Evolutionary conservation across 2,888 invertebrate species (phyloP), one percentile per base, ranked within the genome.

Genomic region (Sphaerophoria rueppellii): DNA sequence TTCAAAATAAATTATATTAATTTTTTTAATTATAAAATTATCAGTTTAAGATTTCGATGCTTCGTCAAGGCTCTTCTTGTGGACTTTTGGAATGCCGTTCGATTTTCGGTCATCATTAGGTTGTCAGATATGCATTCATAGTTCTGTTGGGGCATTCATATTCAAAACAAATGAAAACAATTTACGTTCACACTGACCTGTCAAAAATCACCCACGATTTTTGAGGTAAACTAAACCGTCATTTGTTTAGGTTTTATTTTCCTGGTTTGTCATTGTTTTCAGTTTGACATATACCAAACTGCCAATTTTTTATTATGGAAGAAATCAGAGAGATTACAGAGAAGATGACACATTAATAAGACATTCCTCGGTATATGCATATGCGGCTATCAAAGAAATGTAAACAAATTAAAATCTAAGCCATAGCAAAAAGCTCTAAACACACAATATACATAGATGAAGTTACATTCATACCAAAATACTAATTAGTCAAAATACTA

Each of bases 1-100:
- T 67, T 77, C 54, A 72, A 76, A 76, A 61, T 76, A 54, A 76
- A 81, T 71, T 81, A 65, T 58, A 58, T 69, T 46, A 52, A 14
- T 60, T 60, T 60, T 24, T 75, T 37, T 48, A 57, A 67, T 6
- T 55, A 61, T 70, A 14, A 70, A 12, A 24, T 58, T 11, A 48
- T 43, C 9, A 43, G 52, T 54, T 37, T 46, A 71, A 75, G 65
- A 32, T 5, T 1, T 54, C 43, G 46, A 46, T 50, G 52, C 24
- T 40, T 6, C 60, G 16, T 16, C 78, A 80, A 80, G 75, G 80
- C 67, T 76, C 24, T 40, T 71, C 16, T 52, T 71, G 50, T 63
- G 43, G 9, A 24, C 2, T 24, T 9, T 65, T 35, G 63, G 52
- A 76, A 72, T 65, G 46, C 24, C 43, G 37, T 16, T 46, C 57